Evolutionary conservation across 2,797 vertebrate species (phyloP), one percentile per base, ranked within the genome.

Genomic region (Danio jaintianensis): DNA sequence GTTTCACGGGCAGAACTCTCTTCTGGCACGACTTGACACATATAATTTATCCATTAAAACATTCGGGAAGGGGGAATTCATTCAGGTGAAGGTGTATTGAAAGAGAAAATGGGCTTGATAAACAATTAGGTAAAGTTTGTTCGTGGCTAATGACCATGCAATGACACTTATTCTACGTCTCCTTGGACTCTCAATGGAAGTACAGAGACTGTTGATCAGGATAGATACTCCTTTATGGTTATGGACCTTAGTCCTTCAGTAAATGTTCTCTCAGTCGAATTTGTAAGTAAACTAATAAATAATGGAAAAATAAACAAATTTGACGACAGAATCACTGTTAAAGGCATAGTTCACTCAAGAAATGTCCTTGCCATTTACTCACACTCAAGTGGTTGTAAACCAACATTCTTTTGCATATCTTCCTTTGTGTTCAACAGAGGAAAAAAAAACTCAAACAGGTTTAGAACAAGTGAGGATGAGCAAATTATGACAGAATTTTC

Each of bases 1-100:
- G 86, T 42, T 83, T 88, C 71, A 75, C 79, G 76, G 79, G 84
- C 66, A 78, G 80, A 86, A 82, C 50, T 80, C 77, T 85, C 79
- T 83, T 67, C 79, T 86, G 78, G 70, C 68, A 74, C 29, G 29
- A 29, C 85, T 64, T 78, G 88, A 82, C 81, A 83, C 69, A 53
- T 66, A 78, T 80, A 62, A 89, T 91, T 90, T 89, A 82, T 92
- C 87, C 78, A 64, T 82, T 75, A 58, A 78, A 42, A 82, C 43
- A 79, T 52, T 59, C 48, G 80, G 83, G 75, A 48, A 73, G 42
- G 40, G 63, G 64, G 71, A 77, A 89, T 85, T 88, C 63, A 89
- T 90, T 87, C 85, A 82, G 63, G 55, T 55, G 52, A 85, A 85
- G 83, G 75, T 82, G 84, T 75, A 68, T 43, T 67, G 81, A 83